phyloP scores from a whole-genome alignment of 2,797 vertebrate species.

The Sebastes glaucus region DNA sequence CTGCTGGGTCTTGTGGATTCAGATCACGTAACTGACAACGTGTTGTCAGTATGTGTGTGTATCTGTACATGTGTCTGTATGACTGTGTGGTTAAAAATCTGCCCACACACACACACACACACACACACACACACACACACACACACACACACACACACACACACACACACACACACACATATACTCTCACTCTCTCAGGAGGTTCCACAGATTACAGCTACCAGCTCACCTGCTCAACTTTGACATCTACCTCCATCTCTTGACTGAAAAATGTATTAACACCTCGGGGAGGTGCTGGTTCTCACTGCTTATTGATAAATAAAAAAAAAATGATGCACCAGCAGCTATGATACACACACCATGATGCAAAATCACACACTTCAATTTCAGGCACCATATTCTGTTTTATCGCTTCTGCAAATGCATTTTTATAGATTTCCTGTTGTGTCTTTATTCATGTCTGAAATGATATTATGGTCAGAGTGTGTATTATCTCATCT shows the following conservation, averaged over 20 bases:
- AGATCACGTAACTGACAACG: neutral
- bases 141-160: neutral
- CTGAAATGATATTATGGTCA: neutral
- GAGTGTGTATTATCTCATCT: neutral
- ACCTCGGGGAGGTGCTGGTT: neutral
- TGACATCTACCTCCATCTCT: neutral
- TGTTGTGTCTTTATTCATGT: neutral
- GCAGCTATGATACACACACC: neutral
- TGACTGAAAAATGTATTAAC: neutral
- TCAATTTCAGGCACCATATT: neutral
- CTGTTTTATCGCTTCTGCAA: neutral
- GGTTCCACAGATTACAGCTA: constrained; percentile 16
- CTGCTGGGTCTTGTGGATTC: neutral
- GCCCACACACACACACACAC: neutral
- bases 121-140: neutral
- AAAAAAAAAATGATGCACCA: neutral
- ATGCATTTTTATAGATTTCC: neutral
- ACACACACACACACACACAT: neutral
- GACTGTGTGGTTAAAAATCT: neutral
- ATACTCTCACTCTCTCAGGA: neutral
- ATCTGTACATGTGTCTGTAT: neutral
- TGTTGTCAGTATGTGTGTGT: neutral
- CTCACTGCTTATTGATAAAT: neutral
- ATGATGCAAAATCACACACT: neutral
- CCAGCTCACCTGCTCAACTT: constrained; percentile 20